phyloP scores from a whole-genome alignment of 2,888 invertebrate genomes.

The Drosophila colorata region DNA sequence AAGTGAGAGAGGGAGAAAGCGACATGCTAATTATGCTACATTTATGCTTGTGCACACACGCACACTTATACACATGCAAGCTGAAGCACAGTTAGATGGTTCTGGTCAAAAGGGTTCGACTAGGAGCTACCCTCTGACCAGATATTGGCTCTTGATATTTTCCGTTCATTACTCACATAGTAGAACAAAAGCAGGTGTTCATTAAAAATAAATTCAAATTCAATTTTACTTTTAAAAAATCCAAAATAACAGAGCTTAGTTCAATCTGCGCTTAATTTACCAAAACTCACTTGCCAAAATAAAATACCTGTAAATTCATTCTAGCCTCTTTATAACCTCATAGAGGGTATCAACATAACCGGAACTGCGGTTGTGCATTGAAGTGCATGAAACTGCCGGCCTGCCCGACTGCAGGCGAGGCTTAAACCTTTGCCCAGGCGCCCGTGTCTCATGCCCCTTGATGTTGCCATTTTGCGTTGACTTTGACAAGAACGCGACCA shows the following conservation, averaged over 20 bases:
- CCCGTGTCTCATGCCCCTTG: constrained; percentile 8
- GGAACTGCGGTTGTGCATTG: constrained; percentile 69
- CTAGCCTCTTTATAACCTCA: too few relatives aligned
- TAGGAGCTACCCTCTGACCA: background rate
- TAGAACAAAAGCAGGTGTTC: too few relatives aligned
- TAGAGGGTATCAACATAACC: constrained; percentile 35
- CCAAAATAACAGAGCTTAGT: too few relatives aligned
- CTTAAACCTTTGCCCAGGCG: constrained; percentile 38
- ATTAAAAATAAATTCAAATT: too few relatives aligned
- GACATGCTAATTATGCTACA: constrained; percentile 75
- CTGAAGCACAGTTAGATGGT: background rate
- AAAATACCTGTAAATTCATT: too few relatives aligned
- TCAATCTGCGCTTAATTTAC: too few relatives aligned
- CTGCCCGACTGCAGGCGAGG: constrained; percentile 29
- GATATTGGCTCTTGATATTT: too few relatives aligned
- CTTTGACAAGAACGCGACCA: constrained; percentile 79
- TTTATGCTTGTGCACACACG: constrained; percentile 49
- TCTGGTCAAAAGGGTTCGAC: background rate
- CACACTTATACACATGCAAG: constrained; percentile 1
- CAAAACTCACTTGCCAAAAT: too few relatives aligned
- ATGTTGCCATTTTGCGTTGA: constrained; percentile 66
- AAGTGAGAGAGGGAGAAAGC: constrained; percentile 16
- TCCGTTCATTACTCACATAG: too few relatives aligned
- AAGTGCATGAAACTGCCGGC: constrained; percentile 55
- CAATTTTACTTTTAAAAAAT: too few relatives aligned